Base-by-base conservation (phyloP, 1,140 invertebrate species). In the Tetramorium parvispinum region DNA sequence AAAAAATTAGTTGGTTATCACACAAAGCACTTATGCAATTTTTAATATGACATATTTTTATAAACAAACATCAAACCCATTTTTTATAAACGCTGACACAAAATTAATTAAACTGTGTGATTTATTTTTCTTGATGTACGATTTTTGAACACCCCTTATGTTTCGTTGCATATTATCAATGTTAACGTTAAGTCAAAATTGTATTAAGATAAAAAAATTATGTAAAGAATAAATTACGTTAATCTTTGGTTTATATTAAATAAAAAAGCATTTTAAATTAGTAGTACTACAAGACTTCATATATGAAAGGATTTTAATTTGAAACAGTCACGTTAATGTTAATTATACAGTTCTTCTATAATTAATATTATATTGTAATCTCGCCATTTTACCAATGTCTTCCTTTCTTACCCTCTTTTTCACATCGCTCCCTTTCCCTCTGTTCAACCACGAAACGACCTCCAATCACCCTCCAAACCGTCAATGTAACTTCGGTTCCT, bases 301-400 rank as follows among this genome's bases (percentile, higher is more conserved):
- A 37, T 10, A 13, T 32, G n/a, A 75, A 75, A 24, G 11, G 1
- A 1, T 40, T 4, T 53, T 18, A 0, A 16, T 55, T 32, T n/a
- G n/a, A 0, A 8, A 32, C n/a, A 40, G 0, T 3, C n/a, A 32
- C 32, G 32, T 32, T 32, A 32, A 32, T 32, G 32, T 32, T 32
- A 32, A 32, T 2, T 10, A 13, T 32, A 51, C 32, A 66, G 2
- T 88, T 89, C 88, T 93, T 92, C 89, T 89, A 91, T 92, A 92
- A 92, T 93, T 93, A 92, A 92, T 88, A 85, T 87, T 85, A 88
- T 86, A 91, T 92, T 91, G 88, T 92, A 91, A 90, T 90, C 87
- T 87, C 85, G 85, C 88, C 87, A 89, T 92, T 92, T 89, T 88
- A 85, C 40, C 59, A 66, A 73, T 79, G 68, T 59, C 76, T 85